Percentiles rank a stretch among this genome's conserved stretches.
Conservation (phyloP, 2,888 invertebrate species). For the Apodemia duryi region DNA sequence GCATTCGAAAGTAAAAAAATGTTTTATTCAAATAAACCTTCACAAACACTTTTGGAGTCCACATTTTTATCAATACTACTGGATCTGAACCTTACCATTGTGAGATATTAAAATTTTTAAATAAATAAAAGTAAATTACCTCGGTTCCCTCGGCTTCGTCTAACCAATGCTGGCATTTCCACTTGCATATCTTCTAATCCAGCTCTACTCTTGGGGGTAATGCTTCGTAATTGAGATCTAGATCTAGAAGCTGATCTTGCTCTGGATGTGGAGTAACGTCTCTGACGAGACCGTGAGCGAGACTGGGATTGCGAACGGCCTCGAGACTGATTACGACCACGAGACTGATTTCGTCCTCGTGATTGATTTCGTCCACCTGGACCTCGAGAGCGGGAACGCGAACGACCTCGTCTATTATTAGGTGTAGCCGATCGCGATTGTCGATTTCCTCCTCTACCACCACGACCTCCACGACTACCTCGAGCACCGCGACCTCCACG, state of each 20-base stretch:
- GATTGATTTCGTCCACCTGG: slow-evolving; percentile 32
- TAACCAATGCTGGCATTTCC: slow-evolving; percentile 51
- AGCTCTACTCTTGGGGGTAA: slow-evolving; percentile 65
- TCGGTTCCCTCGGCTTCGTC: slow-evolving; percentile 47
- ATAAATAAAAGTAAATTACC: slow-evolving; percentile 29
- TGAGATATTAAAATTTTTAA: no score
- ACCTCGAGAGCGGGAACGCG: slow-evolving; percentile 31
- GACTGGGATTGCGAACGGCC: slow-evolving; percentile 46
- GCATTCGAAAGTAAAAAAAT: no score
- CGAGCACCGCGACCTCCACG: slow-evolving; percentile 40
- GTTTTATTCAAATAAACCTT: no score
- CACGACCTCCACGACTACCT: slow-evolving; percentile 39
- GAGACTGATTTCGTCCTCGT: slow-evolving; percentile 37
- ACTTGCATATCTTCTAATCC: slow-evolving; percentile 51
- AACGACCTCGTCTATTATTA: slow-evolving; percentile 33
- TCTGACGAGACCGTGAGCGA: slow-evolving; percentile 40
- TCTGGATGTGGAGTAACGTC: slow-evolving; percentile 47
- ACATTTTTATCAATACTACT: no score
- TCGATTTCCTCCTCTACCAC: slow-evolving; percentile 43
- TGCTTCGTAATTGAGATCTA: slow-evolving; percentile 53
- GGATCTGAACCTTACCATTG: no score
- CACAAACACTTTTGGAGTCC: no score
- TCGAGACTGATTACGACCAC: slow-evolving; percentile 43
- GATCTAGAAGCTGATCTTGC: slow-evolving; percentile 55
- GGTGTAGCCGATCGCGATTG: slow-evolving; percentile 29